Base-by-base conservation (phyloP, 2,113 vertebrate species). In the Elachura formosa region DNA sequence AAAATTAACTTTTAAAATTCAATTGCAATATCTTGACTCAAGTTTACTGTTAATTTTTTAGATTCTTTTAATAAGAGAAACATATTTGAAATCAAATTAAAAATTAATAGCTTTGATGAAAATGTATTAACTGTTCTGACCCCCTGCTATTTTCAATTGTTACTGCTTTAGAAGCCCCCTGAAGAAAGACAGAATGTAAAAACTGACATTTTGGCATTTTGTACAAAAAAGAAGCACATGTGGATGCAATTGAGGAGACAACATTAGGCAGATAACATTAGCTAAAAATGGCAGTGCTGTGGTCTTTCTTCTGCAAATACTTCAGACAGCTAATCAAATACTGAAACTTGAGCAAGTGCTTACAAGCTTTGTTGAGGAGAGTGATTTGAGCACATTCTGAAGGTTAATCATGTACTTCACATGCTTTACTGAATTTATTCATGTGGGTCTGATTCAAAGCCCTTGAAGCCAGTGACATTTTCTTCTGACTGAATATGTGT, bases 401-500 rank as follows among this genome's bases (percentile, higher is more conserved):
- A 96, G 84, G 89, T 94, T 96, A 96, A 97, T 93, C 84, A 76
- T 58, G 74, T 36, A 89, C 94, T 96, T 87, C 89, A 76, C 24
- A n/a, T 6, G 71, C 78, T 93, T 85, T 69, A n/a, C 77, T 89
- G 81, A 82, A 91, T 87, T 84, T 92, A 87, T 80, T 78, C 6
- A 0, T 69, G 67, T 87, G 79, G 81, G 93, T 76, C 81, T 87
- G 74, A 96, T 94, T 78, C 95, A 96, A 94, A 94, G 63, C 51
- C 58, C 91, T 84, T 93, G 62, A 91, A 95, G 74, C 51, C 78
- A 69, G 48, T 40, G 40, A 43, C 62, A 75, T 34, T 40, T 49
- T 73, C 72, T 92, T 63, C 66, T 79, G 86, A 49, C 16, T 66
- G 49, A 87, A 85, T 82, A 79, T 93, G 38, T 78, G 49, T 58